Percentiles rank a stretch among this genome's conserved stretches.
phyloP scores from a whole-genome alignment of 2,797 vertebrate genomes.

The Heteromormyrus szaboi region DNA sequence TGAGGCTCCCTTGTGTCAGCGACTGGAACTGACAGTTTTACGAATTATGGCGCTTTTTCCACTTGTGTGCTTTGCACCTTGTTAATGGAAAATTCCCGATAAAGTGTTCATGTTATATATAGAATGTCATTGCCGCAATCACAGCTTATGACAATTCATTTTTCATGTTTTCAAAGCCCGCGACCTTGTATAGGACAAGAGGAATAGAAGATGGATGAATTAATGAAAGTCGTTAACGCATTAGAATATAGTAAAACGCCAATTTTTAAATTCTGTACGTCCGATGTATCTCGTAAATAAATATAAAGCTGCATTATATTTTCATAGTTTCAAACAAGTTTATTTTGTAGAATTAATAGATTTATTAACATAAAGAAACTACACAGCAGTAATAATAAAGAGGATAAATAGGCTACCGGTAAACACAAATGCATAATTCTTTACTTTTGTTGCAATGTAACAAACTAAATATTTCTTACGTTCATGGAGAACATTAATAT shows the following conservation, averaged over 20 bases:
- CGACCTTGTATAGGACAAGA: background rate
- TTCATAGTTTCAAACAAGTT: background rate
- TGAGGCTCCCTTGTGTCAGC: constrained; percentile 49
- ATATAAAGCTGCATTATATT: background rate
- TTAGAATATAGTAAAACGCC: background rate
- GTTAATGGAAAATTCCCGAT: constrained; percentile 1
- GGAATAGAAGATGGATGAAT: background rate
- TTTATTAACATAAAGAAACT: background rate
- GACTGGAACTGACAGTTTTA: constrained; percentile 33
- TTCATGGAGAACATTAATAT: background rate
- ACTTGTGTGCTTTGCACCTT: background rate
- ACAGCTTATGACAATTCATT: background rate
- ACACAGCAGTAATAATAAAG: background rate
- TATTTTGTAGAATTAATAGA: background rate
- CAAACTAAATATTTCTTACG: background rate
- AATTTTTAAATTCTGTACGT: background rate
- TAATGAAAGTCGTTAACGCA: background rate
- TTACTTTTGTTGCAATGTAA: background rate
- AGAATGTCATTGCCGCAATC: background rate
- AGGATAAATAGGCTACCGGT: background rate
- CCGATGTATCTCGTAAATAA: background rate
- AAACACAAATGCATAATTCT: background rate
- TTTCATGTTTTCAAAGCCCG: background rate
- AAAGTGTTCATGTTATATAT: background rate
- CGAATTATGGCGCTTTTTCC: background rate